Evolutionary conservation across 2,113 vertebrate genomes (phyloP).

Genomic region (Anseranas semipalmata): DNA sequence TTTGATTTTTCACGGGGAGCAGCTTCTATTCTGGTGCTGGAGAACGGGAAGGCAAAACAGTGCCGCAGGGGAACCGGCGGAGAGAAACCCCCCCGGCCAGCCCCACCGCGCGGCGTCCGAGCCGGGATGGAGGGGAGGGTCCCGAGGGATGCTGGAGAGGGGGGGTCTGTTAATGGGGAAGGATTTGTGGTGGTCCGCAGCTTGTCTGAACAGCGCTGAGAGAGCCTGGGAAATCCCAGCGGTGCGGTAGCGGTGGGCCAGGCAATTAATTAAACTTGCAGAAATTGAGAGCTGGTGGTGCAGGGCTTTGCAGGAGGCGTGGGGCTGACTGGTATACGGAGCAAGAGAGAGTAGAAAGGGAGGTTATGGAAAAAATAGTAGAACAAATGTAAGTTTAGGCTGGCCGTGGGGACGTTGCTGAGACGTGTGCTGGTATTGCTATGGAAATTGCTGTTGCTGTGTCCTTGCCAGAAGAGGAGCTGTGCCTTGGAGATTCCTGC

Average conservation of each 20-base stretch:
- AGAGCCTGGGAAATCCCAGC: not conserved
- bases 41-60: not conserved
- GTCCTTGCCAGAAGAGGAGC: not conserved
- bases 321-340: not conserved
- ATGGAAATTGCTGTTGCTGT: not conserved
- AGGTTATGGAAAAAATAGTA: not conserved
- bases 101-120: rapidly evolving
- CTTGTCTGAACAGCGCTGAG: not conserved
- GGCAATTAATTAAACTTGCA: not conserved
- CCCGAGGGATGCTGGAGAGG: not conserved
- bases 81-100: not conserved
- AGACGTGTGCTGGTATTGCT: not conserved
- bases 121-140: not conserved
- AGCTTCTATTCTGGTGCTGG: not conserved
- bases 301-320: not conserved
- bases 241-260: not conserved
- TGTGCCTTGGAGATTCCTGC: not conserved
- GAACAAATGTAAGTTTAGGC: not conserved
- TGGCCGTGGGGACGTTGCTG: not conserved
- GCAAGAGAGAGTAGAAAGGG: not conserved
- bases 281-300: not conserved
- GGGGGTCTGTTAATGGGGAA: rapidly evolving
- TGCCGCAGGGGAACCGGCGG: rapidly evolving
- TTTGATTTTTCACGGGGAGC: not conserved
- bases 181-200: not conserved